Evolutionary conservation across 2,888 invertebrate species (phyloP).

Genomic region (Acleris cristana): DNA sequence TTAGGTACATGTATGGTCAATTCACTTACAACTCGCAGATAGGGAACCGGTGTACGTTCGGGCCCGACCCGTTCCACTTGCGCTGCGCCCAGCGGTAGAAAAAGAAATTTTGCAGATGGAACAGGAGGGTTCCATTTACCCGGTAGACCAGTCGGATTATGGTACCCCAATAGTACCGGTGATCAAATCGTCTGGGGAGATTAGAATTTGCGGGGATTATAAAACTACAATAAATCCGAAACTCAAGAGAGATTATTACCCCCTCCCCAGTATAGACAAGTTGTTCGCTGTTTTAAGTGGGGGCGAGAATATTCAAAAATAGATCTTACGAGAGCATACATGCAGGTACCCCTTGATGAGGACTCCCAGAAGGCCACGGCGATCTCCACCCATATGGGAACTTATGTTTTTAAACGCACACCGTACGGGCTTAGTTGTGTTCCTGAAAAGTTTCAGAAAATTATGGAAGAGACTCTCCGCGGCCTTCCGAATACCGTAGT

Average conservation of each 20-base stretch:
- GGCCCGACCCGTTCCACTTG: conserved; percentile 33
- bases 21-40: conserved; percentile 31
- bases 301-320: conserved; percentile 45
- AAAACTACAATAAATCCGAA: conserved; percentile 34
- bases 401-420: conserved; percentile 40
- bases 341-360: conserved; percentile 40
- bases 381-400: conserved; percentile 42
- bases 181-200: conserved; percentile 24
- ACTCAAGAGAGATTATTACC: conserved; percentile 23
- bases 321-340: conserved; percentile 42
- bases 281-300: conserved; percentile 41
- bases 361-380: conserved; percentile 40
- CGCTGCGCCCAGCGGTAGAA: conserved; percentile 30
- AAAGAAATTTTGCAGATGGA: conserved; percentile 29
- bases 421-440: conserved; percentile 41
- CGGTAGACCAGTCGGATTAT: conserved; percentile 37
- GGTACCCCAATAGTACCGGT: conserved; percentile 40
- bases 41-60: conserved; percentile 23
- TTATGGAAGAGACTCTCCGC: not conserved
- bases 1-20: conserved; percentile 37
- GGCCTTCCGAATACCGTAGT: too few relatives aligned
- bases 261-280: not conserved
- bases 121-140: conserved; percentile 33
- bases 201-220: conserved; percentile 30
- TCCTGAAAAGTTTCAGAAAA: conserved; percentile 38